phyloP scores from a whole-genome alignment of 2,888 invertebrate genomes.

The Tuta absoluta region DNA sequence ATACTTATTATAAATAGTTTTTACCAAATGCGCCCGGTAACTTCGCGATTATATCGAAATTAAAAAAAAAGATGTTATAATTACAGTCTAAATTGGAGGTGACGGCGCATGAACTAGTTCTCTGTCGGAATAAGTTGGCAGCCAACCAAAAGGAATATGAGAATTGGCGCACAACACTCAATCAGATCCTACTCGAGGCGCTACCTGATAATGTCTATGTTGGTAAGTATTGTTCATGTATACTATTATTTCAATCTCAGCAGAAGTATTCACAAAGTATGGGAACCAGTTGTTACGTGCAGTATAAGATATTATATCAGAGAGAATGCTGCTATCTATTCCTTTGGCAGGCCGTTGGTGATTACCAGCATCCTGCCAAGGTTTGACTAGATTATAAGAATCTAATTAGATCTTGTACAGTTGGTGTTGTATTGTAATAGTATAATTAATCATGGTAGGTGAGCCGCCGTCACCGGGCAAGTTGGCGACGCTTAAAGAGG shows the following conservation, averaged over 20 bases:
- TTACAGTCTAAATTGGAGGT: conserved; percentile 71
- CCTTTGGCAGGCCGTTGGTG: no score
- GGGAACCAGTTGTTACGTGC: no score
- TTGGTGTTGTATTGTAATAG: neutral
- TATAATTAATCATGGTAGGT: conserved; percentile 42
- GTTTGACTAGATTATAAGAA: no score
- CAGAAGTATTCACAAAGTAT: no score
- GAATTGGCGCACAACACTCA: conserved; percentile 63
- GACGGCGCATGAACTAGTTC: conserved; percentile 71
- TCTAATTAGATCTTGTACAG: no score
- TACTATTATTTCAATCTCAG: no score
- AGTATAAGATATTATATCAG: no score
- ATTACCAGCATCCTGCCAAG: no score
- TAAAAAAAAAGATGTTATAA: neutral
- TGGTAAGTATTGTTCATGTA: conserved; percentile 43
- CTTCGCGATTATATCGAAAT: no score
- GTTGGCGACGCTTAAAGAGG: conserved; percentile 68
- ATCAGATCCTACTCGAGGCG: conserved; percentile 64
- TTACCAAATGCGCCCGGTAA: neutral
- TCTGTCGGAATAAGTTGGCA: conserved; percentile 60
- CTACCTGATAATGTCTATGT: conserved; percentile 62
- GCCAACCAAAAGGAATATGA: conserved; percentile 66
- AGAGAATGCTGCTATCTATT: no score
- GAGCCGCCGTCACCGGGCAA: conserved; percentile 71
- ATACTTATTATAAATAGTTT: neutral